Evolutionary conservation across 2,113 vertebrate species (phyloP), one percentile per base, ranked within the genome.

Genomic region (Scortum barcoo): DNA sequence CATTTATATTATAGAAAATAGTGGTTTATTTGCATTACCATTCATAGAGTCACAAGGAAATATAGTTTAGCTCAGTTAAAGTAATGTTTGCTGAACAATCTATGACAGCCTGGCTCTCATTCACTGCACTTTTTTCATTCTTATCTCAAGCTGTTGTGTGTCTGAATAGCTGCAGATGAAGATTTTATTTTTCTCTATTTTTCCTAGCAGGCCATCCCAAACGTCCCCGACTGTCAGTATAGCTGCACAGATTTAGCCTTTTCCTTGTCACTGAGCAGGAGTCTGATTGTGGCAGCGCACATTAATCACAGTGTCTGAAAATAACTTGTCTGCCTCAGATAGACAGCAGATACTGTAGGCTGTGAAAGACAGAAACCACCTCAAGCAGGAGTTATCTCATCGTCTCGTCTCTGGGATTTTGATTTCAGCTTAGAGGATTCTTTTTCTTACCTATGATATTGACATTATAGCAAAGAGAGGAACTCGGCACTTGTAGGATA

Each of bases 231-330:
- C 17, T 63, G 40, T 76, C 51, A 42, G 38, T 7, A 19, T 7
- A 72, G 57, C 42, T 57, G 71, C 66, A 63, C 44, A 40, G 38
- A 69, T 57, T 77, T 50, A 2, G 11, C 74, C 57, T 80, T 77
- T 77, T 48, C 53, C 40, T 74, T 71, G n/a, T 81, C 80, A 81
- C 14, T 57, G n/a, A 62, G 65, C 61, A 71, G 65, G 40, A 20
- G 77, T 53, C 20, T 72, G 54, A 50, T 36, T 72, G 69, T 33
- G 24, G 26, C 57, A 73, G 19, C 30, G 19, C 44, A 26, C 58
- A 80, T 81, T 71, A 70, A 71, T 88, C 85, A 67, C 74, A 13
- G 63, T 20, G 38, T 48, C 78, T 78, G 61, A 68, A 86, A 82
- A 86, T 86, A 85, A 76, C 63, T 60, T 72, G 56, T 61, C 71